Conservation (phyloP, 1,140 invertebrate genomes). For the Cyclina sinensis region DNA sequence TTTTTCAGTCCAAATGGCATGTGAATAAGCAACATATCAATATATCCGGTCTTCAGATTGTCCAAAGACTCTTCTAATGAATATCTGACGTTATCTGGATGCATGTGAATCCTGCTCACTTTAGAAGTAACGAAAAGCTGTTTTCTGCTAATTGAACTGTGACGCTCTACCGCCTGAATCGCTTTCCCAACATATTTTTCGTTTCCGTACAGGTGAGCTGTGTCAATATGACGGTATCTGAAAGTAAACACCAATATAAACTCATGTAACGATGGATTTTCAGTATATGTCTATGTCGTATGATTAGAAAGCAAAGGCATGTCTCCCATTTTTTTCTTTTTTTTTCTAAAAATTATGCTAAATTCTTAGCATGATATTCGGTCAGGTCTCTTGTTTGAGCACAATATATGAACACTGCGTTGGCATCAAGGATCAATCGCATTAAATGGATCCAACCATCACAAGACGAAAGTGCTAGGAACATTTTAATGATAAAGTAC, state of each 20-base stretch:
- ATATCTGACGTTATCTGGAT: slow-evolving; percentile 61
- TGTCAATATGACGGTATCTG: slow-evolving; percentile 81
- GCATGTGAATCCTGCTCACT: slow-evolving; percentile 72
- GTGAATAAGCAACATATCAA: slow-evolving; percentile 83
- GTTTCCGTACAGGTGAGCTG: slow-evolving; percentile 80
- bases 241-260: not conserved
- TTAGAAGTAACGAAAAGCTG: slow-evolving; percentile 83
- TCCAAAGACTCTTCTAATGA: slow-evolving; percentile 76
- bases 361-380: no score
- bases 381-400: no score
- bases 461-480: no score
- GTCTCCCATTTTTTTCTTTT: no score
- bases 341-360: no score
- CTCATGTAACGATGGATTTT: not conserved
- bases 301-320: no score
- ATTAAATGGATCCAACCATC: no score
- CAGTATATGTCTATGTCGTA: no score
- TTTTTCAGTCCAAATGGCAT: slow-evolving; percentile 78
- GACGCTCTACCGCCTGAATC: slow-evolving; percentile 69
- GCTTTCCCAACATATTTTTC: slow-evolving; percentile 80
- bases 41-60: slow-evolving; percentile 73
- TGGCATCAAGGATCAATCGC: no score
- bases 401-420: no score
- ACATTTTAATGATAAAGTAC: no score
- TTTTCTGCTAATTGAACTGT: slow-evolving; percentile 73